Evolutionary conservation across 2,113 vertebrate genomes (phyloP).

Genomic region (Bujurquina vittata): DNA sequence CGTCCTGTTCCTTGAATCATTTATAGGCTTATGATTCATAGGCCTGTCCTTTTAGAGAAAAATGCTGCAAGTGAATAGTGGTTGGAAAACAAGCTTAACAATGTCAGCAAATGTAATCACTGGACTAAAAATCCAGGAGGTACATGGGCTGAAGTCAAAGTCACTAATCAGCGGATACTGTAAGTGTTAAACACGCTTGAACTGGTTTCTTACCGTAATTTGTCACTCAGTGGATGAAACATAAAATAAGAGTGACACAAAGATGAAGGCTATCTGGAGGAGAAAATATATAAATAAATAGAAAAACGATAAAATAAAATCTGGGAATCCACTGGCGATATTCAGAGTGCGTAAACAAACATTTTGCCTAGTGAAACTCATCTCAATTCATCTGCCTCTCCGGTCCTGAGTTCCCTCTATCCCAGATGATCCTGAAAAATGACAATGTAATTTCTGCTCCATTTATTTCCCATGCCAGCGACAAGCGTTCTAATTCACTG

Average conservation of each 20-base stretch:
- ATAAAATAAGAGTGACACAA: background rate
- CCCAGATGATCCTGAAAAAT: constrained; percentile 64
- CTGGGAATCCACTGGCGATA: background rate
- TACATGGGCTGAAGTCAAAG: constrained; percentile 3
- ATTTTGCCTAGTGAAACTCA: constrained; percentile 33
- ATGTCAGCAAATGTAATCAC: constrained; percentile 29
- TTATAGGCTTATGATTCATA: constrained; percentile 36
- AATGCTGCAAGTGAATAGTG: constrained; percentile 10
- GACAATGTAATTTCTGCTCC: constrained; percentile 81
- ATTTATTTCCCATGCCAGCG: constrained; percentile 78
- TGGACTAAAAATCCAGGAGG: constrained; percentile 4
- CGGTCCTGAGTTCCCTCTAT: constrained; percentile 35
- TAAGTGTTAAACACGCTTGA: background rate
- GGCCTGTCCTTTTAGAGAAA: background rate
- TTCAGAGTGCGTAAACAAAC: constrained; percentile 14
- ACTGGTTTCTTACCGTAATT: background rate
- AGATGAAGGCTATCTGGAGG: too few species aligned
- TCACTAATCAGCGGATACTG: background rate
- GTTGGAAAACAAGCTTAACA: constrained; percentile 25
- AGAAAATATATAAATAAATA: too few species aligned
- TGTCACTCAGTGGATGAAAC: background rate
- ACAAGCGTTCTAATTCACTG: constrained; percentile 68
- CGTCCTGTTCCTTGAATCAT: constrained; percentile 19
- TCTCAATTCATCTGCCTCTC: constrained; percentile 26
- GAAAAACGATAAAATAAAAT: too few species aligned